Percentiles rank a stretch among this genome's conserved stretches.
Evolutionary conservation across 2,113 vertebrate species (phyloP).

Genomic region (Eupsittula cactorum): DNA sequence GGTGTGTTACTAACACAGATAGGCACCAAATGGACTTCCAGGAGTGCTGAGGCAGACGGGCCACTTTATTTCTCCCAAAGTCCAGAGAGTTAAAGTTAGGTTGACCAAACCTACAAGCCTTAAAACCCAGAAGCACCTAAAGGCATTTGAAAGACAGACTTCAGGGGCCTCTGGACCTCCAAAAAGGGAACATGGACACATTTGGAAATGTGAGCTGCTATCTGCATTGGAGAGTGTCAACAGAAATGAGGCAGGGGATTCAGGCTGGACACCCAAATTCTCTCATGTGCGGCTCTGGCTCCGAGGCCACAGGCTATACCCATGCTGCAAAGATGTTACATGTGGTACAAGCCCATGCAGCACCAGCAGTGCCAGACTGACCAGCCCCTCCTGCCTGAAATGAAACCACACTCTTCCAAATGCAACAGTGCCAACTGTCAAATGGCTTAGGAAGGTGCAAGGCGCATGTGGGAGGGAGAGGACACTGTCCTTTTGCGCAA

Average conservation of each 20-base stretch:
- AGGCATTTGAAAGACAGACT: not conserved
- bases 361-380: not conserved
- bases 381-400: not conserved
- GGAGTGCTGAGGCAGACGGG: not conserved
- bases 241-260: not conserved
- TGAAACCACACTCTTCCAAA: not conserved
- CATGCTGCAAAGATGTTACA: not conserved
- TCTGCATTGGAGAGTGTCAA: rapidly evolving
- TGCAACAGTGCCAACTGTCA: not conserved
- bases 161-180: not conserved
- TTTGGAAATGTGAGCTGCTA: not conserved
- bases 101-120: not conserved
- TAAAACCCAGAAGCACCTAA: not conserved
- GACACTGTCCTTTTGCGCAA: not conserved
- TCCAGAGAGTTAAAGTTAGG: not conserved
- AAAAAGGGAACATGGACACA: rapidly evolving
- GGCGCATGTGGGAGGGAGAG: rapidly evolving
- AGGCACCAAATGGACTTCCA: not conserved
- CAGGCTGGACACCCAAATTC: not conserved
- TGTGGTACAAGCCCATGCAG: rapidly evolving
- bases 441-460: not conserved
- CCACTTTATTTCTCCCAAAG: not conserved
- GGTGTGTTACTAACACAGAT: not conserved
- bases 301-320: too few species aligned
- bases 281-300: rapidly evolving